phyloP scores from a whole-genome alignment of 2,113 vertebrate species.

The Gracilinanus agilis region DNA sequence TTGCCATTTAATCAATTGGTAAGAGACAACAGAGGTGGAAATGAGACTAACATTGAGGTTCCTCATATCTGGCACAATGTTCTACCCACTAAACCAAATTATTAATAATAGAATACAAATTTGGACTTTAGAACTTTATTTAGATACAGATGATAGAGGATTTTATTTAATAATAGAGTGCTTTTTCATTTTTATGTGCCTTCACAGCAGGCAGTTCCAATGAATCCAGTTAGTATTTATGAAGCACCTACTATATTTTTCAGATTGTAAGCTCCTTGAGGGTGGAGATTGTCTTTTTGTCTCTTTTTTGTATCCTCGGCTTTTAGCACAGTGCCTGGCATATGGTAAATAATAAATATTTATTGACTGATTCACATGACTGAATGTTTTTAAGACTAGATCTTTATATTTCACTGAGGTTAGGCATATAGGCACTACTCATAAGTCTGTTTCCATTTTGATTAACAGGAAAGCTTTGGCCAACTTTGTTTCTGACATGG shows the following conservation, averaged over 20 bases:
- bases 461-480: background rate
- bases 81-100: background rate
- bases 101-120: background rate
- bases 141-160: background rate
- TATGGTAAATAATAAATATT: background rate
- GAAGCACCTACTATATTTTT: background rate
- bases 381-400: background rate
- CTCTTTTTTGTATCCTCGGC: background rate
- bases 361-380: background rate
- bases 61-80: background rate
- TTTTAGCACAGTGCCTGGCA: background rate
- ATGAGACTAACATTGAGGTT: background rate
- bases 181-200: background rate
- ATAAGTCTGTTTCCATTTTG: background rate
- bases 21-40: background rate
- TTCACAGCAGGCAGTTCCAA: background rate
- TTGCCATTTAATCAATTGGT: background rate
- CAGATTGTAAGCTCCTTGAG: background rate
- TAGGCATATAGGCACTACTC: background rate
- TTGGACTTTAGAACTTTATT: background rate
- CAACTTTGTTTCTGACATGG: background rate
- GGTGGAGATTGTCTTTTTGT: background rate
- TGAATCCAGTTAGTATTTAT: background rate
- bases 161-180: background rate
- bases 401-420: background rate